Conservation (phyloP, 2,113 vertebrate genomes). For the Mustelus asterias region DNA sequence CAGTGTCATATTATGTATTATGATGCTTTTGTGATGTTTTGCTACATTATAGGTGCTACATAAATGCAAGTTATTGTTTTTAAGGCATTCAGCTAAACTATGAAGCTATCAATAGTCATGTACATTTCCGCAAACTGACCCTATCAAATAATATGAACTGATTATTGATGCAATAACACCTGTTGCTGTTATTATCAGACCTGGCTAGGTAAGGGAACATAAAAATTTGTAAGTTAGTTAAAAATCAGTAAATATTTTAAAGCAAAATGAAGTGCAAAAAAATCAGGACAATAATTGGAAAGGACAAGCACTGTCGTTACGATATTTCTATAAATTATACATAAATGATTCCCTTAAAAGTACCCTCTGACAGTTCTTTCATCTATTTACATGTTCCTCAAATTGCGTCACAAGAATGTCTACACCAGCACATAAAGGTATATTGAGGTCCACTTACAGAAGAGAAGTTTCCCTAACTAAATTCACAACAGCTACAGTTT, state of each 20-base stretch:
- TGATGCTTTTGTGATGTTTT: too few relatives aligned
- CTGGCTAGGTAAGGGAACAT: too few relatives aligned
- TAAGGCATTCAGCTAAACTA: not conserved
- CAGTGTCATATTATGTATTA: too few relatives aligned
- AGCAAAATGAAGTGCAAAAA: not conserved
- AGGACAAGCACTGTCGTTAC: not conserved
- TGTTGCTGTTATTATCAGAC: not conserved
- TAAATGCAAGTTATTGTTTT: not conserved
- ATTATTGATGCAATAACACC: not conserved
- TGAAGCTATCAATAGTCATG: not conserved
- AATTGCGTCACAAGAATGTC: not conserved
- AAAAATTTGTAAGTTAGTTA: not conserved
- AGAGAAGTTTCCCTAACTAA: not conserved
- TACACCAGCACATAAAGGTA: not conserved
- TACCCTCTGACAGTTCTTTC: too few relatives aligned
- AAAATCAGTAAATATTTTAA: not conserved
- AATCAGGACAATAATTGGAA: not conserved
- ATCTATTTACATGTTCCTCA: not conserved
- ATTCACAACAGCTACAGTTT: not conserved
- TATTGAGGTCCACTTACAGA: not conserved
- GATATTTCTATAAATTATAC: not conserved
- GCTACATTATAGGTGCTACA: too few relatives aligned
- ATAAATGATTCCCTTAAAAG: not conserved
- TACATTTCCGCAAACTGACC: not conserved
- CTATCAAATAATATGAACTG: not conserved